These are phyloP conservation scores for Cynocephalus volans DNA, from an alignment of 2,113 vertebrate genomes.

Conservation along the genomic window DNA sequence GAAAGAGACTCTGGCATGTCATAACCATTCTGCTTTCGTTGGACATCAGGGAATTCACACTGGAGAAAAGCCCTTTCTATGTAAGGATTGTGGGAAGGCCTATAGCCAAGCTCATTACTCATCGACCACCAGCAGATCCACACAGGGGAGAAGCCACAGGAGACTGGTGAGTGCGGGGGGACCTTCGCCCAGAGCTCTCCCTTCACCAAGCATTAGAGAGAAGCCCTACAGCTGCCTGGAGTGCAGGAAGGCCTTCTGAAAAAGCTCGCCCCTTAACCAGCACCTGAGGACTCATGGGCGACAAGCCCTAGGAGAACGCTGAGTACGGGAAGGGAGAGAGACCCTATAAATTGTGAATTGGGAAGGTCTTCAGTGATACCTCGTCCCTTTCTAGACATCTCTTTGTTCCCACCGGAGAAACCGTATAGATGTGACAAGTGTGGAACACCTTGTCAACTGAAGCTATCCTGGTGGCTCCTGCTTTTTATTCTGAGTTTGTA, in stretches of 20 bases:
- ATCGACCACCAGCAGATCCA: neutral
- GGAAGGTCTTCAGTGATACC: neutral
- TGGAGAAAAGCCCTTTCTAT: neutral
- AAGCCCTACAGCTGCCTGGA: slow-evolving; percentile 72
- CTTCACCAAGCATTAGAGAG: neutral
- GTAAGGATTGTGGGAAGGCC: neutral
- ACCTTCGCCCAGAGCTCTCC: slow-evolving; percentile 76
- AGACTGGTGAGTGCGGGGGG: slow-evolving; percentile 67
- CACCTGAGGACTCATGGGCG: neutral
- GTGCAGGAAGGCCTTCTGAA: slow-evolving; percentile 71
- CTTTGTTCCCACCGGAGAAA: neutral
- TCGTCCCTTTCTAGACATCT: neutral
- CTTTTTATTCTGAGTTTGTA: neutral
- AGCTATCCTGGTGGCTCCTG: neutral
- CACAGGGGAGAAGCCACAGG: neutral
- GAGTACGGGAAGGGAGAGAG: neutral
- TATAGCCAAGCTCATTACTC: neutral
- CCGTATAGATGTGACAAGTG: neutral
- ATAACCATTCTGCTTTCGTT: neutral
- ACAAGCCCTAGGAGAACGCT: neutral
- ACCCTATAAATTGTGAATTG: neutral
- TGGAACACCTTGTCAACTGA: neutral
- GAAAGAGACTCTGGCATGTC: neutral
- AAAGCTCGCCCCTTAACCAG: neutral
- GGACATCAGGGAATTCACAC: neutral